Evolutionary conservation across 2,797 vertebrate genomes (phyloP), one percentile per base, ranked within the genome.

Genomic region (Tenualosa thibaudeaui): DNA sequence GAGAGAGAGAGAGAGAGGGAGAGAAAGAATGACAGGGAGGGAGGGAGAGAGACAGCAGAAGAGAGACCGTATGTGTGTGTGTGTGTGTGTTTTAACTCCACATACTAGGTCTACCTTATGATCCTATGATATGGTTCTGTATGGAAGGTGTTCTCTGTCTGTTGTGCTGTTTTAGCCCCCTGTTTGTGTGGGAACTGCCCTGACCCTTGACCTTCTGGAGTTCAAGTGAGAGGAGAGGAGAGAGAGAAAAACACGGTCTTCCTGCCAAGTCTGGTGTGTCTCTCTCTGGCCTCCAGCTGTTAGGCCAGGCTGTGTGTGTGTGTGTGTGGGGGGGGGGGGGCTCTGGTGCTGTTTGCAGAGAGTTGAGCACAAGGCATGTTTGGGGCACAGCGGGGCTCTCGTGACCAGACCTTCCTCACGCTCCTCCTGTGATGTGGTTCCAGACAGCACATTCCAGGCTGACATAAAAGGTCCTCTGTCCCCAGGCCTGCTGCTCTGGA

Each of bases 391-490:
- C 10, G 9, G 51, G 9, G 9, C 51, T 12, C 7, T 53, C 51
- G 8, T 53, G 51, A 50, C 51, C 12, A 53, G 7, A 10, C 12
- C 51, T 12, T 31, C 62, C 62, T 15, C 3, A 13, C 24, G 10
- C 9, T 37, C 54, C n/a, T 9, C 2, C 10, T 53, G 81, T 56
- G 31, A 37, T 68, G 82, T 56, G n/a, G 85, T 84, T 5, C 85
- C 13, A 83, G 24, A 12, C 65, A 1, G 2, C 26, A 15, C 65
- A 71, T 71, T 71, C 65, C 65, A 37, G 65, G 26, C 31, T 31
- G 31, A 19, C 53, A 56, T 19, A 15, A 56, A 19, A 56, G 53
- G 17, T 3, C 17, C 53, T 56, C 15, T 56, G 17, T 17, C 3
- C 15, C 53, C 53, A 56, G 53, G 4, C 53, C 17, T 3, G 3